These are phyloP conservation scores for Cyclophora punctaria DNA, from an alignment of 2,888 invertebrate species.

Conservation along the genomic window DNA sequence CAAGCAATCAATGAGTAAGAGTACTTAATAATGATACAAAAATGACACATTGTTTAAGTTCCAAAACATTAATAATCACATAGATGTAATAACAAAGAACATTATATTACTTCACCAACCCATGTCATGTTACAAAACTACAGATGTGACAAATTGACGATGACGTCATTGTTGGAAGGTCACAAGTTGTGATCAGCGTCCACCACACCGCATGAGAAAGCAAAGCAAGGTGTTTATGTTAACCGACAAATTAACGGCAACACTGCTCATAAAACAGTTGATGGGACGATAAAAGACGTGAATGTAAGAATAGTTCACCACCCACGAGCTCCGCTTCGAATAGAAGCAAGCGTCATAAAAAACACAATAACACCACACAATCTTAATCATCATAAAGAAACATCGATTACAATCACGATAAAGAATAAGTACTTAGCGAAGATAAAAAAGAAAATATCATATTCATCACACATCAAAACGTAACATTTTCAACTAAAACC, in stretches of 20 bases:
- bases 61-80: too few species aligned
- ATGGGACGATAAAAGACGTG: conserved; percentile 40
- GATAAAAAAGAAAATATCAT: too few species aligned
- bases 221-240: conserved; percentile 26
- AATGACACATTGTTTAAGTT: too few species aligned
- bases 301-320: conserved; percentile 39
- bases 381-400: conserved; percentile 49
- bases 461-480: conserved; percentile 1
- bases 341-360: conserved; percentile 52
- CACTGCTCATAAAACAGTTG: conserved; percentile 35
- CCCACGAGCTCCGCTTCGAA: conserved; percentile 52
- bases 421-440: too few species aligned
- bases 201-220: conserved; percentile 9
- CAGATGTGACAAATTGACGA: neutral
- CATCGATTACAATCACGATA: neutral
- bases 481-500: conserved; percentile 2
- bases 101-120: too few species aligned
- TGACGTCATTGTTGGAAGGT: conserved; percentile 10
- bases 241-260: conserved; percentile 22
- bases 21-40: too few species aligned
- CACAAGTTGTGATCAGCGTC: conserved; percentile 2
- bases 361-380: conserved; percentile 46
- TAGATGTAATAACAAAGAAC: too few species aligned
- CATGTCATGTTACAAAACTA: too few species aligned
- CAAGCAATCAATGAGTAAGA: too few species aligned